Evolutionary conservation across 1,140 invertebrate genomes (phyloP).

Genomic region (Cepaea nemoralis): DNA sequence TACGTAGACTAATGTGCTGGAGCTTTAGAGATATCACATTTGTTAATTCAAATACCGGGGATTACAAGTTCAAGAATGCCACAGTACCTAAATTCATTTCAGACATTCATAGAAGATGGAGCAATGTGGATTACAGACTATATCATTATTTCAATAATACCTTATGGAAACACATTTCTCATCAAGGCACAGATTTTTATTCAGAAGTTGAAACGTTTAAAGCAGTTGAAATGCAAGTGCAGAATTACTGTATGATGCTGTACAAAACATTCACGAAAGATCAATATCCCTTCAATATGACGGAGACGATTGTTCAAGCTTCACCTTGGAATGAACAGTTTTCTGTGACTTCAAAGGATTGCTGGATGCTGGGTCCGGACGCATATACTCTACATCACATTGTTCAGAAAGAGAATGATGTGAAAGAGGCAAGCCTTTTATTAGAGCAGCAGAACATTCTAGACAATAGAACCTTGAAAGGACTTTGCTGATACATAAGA

Average conservation of each 20-base stretch:
- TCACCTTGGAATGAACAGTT: constrained; percentile 53
- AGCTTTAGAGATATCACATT: constrained; percentile 63
- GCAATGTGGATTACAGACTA: constrained; percentile 58
- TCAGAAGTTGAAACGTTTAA: constrained; percentile 57
- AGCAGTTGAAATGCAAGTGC: constrained; percentile 46
- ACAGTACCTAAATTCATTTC: background rate
- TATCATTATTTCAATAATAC: constrained; percentile 65
- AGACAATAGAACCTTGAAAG: constrained; percentile 19
- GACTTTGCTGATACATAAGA: constrained; percentile 20
- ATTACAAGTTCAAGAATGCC: constrained; percentile 39
- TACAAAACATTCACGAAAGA: background rate
- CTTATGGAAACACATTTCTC: constrained; percentile 59
- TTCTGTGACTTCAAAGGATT: constrained; percentile 53
- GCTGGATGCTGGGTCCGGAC: constrained; percentile 50
- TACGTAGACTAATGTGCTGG: constrained; percentile 75
- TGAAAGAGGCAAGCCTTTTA: background rate
- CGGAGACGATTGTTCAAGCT: constrained; percentile 16
- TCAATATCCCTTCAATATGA: background rate
- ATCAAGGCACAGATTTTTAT: constrained; percentile 54
- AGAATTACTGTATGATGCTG: constrained; percentile 52
- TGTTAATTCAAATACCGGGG: constrained; percentile 49
- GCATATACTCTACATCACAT: constrained; percentile 21
- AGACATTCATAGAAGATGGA: constrained; percentile 55
- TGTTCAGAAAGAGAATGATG: constrained; percentile 39
- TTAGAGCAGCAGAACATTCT: background rate